Conservation (phyloP, 1,140 invertebrate species). For the Aphelinus certus region DNA sequence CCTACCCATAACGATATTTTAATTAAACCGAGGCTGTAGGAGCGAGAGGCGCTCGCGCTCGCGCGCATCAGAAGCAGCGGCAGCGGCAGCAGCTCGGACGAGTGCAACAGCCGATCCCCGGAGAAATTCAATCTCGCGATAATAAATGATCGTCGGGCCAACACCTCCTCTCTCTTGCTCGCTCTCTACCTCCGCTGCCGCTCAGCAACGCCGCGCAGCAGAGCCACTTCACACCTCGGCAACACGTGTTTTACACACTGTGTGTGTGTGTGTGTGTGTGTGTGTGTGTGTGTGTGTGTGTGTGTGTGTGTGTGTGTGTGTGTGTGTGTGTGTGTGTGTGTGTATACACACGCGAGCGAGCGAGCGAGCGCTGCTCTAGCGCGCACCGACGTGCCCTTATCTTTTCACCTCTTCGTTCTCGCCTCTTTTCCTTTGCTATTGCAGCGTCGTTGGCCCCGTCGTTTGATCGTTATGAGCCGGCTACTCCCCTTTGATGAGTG, state of each 20-base stretch:
- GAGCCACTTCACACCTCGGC: slow-evolving; percentile 62
- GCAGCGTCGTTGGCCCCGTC: slow-evolving; percentile 24
- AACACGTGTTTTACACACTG: slow-evolving; percentile 1
- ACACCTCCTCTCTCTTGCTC: slow-evolving; percentile 62
- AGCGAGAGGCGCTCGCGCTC: slow-evolving; percentile 1
- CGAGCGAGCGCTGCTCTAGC: slow-evolving; percentile 13
- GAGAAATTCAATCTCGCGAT: slow-evolving; percentile 68
- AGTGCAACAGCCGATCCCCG: slow-evolving; percentile 45
- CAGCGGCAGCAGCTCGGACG: not conserved
- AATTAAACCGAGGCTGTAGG: slow-evolving; percentile 58
- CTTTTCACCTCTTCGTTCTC: not conserved
- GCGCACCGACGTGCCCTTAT: not conserved
- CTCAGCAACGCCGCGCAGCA: slow-evolving; percentile 11
- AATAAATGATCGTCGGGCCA: slow-evolving; percentile 66
- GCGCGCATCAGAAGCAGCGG: slow-evolving; percentile 9
- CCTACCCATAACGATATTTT: slow-evolving; percentile 69
- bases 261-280: too few species aligned
- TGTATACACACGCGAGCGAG: not conserved
- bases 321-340: not conserved
- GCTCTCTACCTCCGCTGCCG: slow-evolving; percentile 16
- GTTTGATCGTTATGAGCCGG: slow-evolving; percentile 34
- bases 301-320: too few species aligned
- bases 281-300: not conserved
- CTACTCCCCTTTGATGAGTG: slow-evolving; percentile 39
- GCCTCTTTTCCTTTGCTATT: slow-evolving; percentile 2